Base-by-base conservation (phyloP, 2,888 invertebrate species). In the Nephrotoma appendiculata region DNA sequence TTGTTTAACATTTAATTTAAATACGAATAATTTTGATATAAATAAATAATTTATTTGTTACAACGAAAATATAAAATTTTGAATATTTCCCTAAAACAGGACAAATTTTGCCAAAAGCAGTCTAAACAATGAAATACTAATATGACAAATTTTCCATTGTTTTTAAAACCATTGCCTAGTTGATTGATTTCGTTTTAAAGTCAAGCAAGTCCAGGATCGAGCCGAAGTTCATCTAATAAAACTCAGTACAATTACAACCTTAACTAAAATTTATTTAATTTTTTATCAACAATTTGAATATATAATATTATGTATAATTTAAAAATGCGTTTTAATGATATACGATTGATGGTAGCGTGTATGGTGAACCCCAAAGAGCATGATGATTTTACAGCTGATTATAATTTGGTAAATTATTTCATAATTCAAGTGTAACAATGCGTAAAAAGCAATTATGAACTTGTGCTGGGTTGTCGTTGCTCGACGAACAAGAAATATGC, bases 401-500 rank as follows among this genome's bases (percentile, higher is more conserved):
- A 71, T 3, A 71, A 71, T 71, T 71, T 71, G 31, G 71, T 71
- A 71, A 71, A 31, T 31, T 71, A 71, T 71, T 71, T 71, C 2
- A 31, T 71, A 31, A 5, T 71, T 31, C 9, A 71, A 71, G 31
- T 71, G 31, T 31, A 71, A 31, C 19, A 31, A 31, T 71, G 12
- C 2, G 5, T 48, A 48, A 5, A 71, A 71, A 71, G 2, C 11
- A 71, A 71, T 71, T 71, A 71, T 9, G 71, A 31, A 9, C 31
- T 71, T 41, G 86, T 85, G 87, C 90, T 89, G 87, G 92, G 92
- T 89, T 92, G 93, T 90, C 94, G 95, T 92, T 95, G 95, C 89
- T 96, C 96, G 89, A 94, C 90, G 92, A 93, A 95, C 88, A 97
- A 92, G 89, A 96, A 93, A 91, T 95, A 96, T 42, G 96, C 92